Conservation (phyloP, 1,140 invertebrate species). For the Aphaenogaster rudis region DNA sequence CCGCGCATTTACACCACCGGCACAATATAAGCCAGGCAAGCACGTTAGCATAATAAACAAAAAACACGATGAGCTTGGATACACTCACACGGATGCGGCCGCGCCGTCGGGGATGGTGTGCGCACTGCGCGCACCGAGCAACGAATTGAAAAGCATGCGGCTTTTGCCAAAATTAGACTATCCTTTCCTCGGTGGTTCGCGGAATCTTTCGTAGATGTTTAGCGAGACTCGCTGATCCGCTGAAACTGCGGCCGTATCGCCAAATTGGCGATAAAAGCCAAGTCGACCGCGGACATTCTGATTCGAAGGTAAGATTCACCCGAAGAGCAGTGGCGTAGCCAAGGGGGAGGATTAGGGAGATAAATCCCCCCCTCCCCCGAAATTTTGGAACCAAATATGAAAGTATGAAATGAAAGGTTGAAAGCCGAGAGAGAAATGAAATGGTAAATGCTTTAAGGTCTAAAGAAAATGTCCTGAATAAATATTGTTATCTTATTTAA, state of each 20-base stretch:
- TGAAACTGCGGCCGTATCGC: not conserved
- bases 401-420: no score
- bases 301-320: not conserved
- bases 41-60: constrained; percentile 78
- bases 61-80: constrained; percentile 59
- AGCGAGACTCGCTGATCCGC: not conserved
- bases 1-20: constrained; percentile 65
- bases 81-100: constrained; percentile 52
- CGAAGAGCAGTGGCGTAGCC: not conserved
- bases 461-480: no score
- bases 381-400: no score
- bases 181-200: constrained; percentile 42
- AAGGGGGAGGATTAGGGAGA: no score
- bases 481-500: no score
- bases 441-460: no score
- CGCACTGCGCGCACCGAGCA: not conserved
- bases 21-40: constrained; percentile 76
- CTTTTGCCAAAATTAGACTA: constrained; percentile 73
- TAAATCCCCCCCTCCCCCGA: no score
- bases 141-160: constrained; percentile 54
- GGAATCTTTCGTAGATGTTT: constrained; percentile 25
- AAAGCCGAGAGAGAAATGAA: no score
- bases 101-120: constrained; percentile 11
- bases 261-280: not conserved
- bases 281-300: not conserved